Evolutionary conservation across 2,888 invertebrate genomes (phyloP), one percentile per base, ranked within the genome.

Genomic region (Tethea ocularis): DNA sequence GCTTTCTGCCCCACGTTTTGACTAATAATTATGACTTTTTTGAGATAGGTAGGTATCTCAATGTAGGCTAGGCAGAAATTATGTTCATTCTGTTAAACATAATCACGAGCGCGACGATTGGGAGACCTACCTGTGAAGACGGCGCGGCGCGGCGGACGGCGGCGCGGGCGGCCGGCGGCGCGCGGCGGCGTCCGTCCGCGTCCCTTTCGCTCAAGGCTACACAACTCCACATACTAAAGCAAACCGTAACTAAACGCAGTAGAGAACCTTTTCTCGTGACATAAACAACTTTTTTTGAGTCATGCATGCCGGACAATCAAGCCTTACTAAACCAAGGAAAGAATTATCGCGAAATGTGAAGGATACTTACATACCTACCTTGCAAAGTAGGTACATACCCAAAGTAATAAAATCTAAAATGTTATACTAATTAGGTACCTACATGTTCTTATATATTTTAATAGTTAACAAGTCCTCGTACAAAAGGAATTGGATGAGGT

Each of bases 151-250:
- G 75, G 74, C 79, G 82, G 71, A 75, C 76, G 75, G 73, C 65
- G 41, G 67, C 74, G 73, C 65, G 41, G 67, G 69, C 79, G 79
- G 77, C 24, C 24, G 24, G 24, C 24, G 24, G 80, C 73, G 85
- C 87, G 89, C 75, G 75, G 74, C 65, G 67, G 70, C 79, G 79
- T 77, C 80, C 79, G 79, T 77, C 80, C 74, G 84, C 87, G 89
- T 89, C 87, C 89, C 91, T 88, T 89, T 89, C 89, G 83, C 86
- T 81, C 90, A 90, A 89, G 89, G 89, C 83, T 86, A 82, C 63
- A 13, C 52, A n/a, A 23, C 61, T 59, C 58, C 65, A 59, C 79
- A 80, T 58, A 60, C 80, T 53, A 84, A 72, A 73, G 63, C 71
- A 69, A 70, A 66, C 79, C 80, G 68, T 83, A 80, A 24, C 1